Conservation (phyloP, 2,797 vertebrate genomes). For the Molossus alvarezi region DNA sequence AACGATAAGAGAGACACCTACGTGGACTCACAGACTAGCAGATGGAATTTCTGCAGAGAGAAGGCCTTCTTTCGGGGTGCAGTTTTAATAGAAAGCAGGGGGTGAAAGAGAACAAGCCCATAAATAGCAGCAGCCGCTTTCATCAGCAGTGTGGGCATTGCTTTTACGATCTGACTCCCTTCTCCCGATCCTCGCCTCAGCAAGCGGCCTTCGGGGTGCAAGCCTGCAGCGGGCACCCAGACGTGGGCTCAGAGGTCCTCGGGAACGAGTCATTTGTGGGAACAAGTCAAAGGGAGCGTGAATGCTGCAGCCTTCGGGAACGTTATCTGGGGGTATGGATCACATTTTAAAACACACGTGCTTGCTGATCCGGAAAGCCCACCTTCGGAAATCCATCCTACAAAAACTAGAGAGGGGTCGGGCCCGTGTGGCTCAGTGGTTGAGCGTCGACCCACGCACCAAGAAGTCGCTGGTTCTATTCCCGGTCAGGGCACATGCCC, state of each 20-base stretch:
- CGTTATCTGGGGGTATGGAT: neutral
- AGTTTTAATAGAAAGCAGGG: neutral
- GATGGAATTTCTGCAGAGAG: neutral
- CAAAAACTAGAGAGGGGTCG: neutral
- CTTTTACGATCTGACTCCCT: neutral
- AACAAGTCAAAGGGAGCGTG: neutral
- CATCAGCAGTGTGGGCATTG: neutral
- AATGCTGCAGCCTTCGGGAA: neutral
- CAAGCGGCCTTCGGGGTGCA: neutral
- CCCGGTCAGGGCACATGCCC: no score
- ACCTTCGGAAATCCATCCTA: neutral
- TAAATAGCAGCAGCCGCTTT: neutral
- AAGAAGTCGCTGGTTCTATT: no score
- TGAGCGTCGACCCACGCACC: no score
- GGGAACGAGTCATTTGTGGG: neutral
- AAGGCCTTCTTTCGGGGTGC: neutral
- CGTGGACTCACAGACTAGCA: constrained; percentile 33
- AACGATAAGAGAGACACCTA: constrained; percentile 75
- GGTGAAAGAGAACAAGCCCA: neutral
- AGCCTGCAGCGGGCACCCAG: no score
- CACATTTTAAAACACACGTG: neutral
- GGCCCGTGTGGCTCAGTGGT: no score
- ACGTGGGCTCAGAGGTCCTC: neutral
- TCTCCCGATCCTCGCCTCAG: neutral
- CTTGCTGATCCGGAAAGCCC: neutral